These are phyloP conservation scores for Uria aalge DNA, from an alignment of 2,113 vertebrate species.

Conservation along the genomic window DNA sequence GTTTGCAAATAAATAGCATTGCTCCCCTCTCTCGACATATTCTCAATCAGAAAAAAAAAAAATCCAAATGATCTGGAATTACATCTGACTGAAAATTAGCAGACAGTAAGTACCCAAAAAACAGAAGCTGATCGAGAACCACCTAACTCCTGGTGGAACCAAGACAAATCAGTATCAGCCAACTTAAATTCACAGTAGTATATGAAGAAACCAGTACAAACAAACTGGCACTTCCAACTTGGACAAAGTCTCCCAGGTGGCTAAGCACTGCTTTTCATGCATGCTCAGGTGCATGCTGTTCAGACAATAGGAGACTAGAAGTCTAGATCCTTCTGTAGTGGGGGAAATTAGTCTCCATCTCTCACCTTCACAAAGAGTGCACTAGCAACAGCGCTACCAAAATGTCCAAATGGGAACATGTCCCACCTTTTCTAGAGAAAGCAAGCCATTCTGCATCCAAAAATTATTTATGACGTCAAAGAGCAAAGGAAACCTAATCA, in stretches of 20 bases:
- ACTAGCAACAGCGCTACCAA: not conserved
- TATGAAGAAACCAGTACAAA: not conserved
- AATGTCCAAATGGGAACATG: not conserved
- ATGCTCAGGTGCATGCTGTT: not conserved
- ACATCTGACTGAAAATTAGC: not conserved
- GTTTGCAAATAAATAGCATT: not conserved
- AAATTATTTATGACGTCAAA: not conserved
- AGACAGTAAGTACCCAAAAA: not conserved
- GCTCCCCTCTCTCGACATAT: not conserved
- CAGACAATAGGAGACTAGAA: not conserved
- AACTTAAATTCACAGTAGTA: not conserved
- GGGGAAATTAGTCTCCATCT: not conserved
- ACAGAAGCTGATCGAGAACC: not conserved
- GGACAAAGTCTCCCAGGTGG: not conserved
- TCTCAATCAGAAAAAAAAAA: not conserved
- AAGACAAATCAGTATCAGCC: not conserved
- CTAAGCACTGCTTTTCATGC: not conserved
- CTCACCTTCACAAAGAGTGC: not conserved
- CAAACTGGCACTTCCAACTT: not conserved
- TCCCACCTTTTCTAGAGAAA: not conserved
- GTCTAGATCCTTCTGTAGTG: not conserved
- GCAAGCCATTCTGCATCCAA: not conserved
- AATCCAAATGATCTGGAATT: not conserved
- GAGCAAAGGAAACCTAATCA: not conserved
- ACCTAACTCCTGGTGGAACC: not conserved